Conservation (phyloP, 2,888 invertebrate species). For the Rhabditoides inermis region DNA sequence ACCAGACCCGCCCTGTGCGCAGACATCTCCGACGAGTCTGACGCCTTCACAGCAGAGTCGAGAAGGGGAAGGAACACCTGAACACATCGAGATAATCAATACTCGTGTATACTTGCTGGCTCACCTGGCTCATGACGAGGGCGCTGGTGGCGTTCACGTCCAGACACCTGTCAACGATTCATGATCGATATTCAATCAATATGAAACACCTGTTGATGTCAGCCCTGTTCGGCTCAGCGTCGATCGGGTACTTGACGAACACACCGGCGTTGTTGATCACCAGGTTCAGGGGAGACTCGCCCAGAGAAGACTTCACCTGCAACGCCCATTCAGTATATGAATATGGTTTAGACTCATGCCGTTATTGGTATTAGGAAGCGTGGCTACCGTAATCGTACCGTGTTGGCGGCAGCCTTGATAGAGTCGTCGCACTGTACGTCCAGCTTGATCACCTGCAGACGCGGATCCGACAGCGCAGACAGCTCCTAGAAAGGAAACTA, state of each 20-base stretch:
- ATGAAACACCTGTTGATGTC: conserved; percentile 5
- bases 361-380: too few relatives aligned
- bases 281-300: conserved; percentile 14
- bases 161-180: too few relatives aligned
- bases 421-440: conserved; percentile 17
- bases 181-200: too few relatives aligned
- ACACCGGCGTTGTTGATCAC: conserved; percentile 21
- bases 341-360: too few relatives aligned
- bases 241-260: conserved; percentile 13
- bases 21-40: too few relatives aligned
- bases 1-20: conserved; percentile 24
- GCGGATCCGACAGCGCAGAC: conserved; percentile 3
- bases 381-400: too few relatives aligned
- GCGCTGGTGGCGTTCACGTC: conserved; percentile 7
- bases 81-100: too few relatives aligned
- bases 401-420: conserved; percentile 10
- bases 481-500: neutral
- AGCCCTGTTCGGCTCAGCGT: conserved; percentile 11
- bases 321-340: too few relatives aligned
- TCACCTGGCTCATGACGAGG: conserved; percentile 14
- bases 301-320: too few relatives aligned
- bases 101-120: too few relatives aligned
- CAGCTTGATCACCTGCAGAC: conserved; percentile 15
- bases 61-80: conserved; percentile 20
- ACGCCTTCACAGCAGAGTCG: too few relatives aligned